phyloP scores from a whole-genome alignment of 2,888 invertebrate species.

The Dorcus hopei region DNA sequence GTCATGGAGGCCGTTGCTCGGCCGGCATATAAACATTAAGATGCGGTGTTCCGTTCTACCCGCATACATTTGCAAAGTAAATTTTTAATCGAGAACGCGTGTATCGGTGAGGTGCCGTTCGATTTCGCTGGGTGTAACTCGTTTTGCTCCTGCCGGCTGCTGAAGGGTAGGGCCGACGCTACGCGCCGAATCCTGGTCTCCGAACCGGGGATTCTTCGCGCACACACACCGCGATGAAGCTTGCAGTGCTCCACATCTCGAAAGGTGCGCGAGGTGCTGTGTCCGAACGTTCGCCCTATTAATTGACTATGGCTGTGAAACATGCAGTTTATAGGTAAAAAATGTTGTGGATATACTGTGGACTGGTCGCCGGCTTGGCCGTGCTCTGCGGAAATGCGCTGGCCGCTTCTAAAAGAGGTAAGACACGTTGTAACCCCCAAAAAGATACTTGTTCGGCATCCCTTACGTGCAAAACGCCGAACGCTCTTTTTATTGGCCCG shows the following conservation, averaged over 20 bases:
- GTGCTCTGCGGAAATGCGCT: slow-evolving; percentile 36
- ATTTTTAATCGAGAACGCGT: slow-evolving; percentile 1
- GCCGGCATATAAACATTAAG: too few relatives aligned
- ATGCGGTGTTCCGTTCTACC: too few relatives aligned
- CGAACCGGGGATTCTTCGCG: slow-evolving; percentile 32
- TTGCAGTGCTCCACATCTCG: slow-evolving; percentile 42
- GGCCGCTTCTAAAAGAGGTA: slow-evolving; percentile 45
- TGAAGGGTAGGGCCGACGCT: slow-evolving; percentile 20
- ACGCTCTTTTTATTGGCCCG: slow-evolving; percentile 14
- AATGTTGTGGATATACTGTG: slow-evolving; percentile 48
- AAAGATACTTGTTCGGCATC: slow-evolving; percentile 9
- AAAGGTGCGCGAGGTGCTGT: slow-evolving; percentile 40
- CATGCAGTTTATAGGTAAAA: slow-evolving; percentile 47
- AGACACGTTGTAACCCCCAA: slow-evolving; percentile 20
- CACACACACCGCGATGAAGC: slow-evolving; percentile 44
- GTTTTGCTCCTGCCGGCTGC: slow-evolving; percentile 15
- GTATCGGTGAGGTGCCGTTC: slow-evolving; percentile 3
- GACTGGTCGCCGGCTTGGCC: slow-evolving; percentile 42
- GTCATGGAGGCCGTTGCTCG: too few relatives aligned
- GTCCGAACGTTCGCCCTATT: slow-evolving; percentile 21
- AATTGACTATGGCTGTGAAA: slow-evolving; percentile 46
- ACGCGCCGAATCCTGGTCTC: slow-evolving; percentile 20
- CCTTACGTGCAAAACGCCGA: slow-evolving; percentile 16
- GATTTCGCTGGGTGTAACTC: slow-evolving; percentile 13
- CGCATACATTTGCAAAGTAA: background rate